phyloP scores from a whole-genome alignment of 1,140 invertebrate genomes.

The Plectrocnemia conspersa region DNA sequence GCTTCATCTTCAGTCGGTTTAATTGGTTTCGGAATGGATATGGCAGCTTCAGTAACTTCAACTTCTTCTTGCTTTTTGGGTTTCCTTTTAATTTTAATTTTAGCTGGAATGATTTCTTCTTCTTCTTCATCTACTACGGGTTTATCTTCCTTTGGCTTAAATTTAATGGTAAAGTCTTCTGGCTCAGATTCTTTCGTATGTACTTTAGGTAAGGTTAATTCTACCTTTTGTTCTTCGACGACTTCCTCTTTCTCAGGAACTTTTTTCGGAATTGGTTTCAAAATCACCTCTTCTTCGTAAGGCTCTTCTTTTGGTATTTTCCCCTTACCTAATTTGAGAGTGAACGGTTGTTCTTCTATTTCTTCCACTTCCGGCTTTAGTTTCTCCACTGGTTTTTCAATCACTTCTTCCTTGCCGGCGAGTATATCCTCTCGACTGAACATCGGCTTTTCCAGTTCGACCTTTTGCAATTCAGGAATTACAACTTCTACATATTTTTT shows the following conservation, averaged over 20 bases:
- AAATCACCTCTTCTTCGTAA: conserved; percentile 22
- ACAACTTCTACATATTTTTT: conserved; percentile 42
- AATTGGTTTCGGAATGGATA: conserved; percentile 1
- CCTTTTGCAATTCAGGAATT: conserved; percentile 48
- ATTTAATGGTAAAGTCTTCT: conserved; percentile 39
- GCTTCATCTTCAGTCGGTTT: conserved; percentile 29
- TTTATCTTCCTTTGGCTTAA: conserved; percentile 38
- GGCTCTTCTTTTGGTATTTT: conserved; percentile 43
- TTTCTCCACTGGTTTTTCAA: conserved; percentile 29
- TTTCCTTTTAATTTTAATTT: conserved; percentile 40
- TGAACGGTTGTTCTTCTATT: conserved; percentile 32
- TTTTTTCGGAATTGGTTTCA: conserved; percentile 24
- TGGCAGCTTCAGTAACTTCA: conserved; percentile 2
- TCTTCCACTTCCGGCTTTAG: conserved; percentile 23
- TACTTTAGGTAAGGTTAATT: conserved; percentile 27
- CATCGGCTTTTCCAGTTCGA: conserved; percentile 46
- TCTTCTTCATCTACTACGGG: conserved; percentile 32
- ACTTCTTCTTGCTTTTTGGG: conserved; percentile 20
- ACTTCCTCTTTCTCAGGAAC: conserved; percentile 10
- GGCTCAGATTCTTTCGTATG: conserved; percentile 38
- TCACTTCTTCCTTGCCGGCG: conserved; percentile 30
- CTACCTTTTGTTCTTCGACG: not conserved
- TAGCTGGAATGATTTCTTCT: conserved; percentile 39
- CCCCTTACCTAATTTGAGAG: conserved; percentile 43
- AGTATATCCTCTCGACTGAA: conserved; percentile 46